Evolutionary conservation across 1,140 invertebrate genomes (phyloP).

Genomic region (Ceratosolen solmsi): DNA sequence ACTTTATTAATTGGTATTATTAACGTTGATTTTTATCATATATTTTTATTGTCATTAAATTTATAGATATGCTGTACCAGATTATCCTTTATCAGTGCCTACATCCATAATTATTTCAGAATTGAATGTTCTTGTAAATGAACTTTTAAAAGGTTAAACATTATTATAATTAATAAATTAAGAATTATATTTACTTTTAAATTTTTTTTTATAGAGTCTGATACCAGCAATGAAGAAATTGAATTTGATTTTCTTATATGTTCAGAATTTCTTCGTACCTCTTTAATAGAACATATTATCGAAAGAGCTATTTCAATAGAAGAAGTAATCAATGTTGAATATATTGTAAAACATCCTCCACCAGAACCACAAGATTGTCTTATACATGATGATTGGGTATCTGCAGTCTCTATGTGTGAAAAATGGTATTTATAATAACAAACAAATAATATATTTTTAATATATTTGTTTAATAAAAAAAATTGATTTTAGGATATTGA

Average conservation of each 20-base stretch:
- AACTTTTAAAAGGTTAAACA: conserved; percentile 80
- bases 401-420: conserved; percentile 82
- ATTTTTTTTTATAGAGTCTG: conserved; percentile 60
- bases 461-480: conserved; percentile 40
- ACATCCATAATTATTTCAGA: conserved; percentile 79
- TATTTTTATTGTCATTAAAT: conserved; percentile 26
- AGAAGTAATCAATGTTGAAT: conserved; percentile 89
- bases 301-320: conserved; percentile 82
- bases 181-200: conserved; percentile 30
- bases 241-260: conserved; percentile 93
- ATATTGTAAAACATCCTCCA: conserved; percentile 88
- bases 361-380: conserved; percentile 92
- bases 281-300: conserved; percentile 81
- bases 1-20: neutral
- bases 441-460: conserved; percentile 38
- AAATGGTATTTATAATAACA: conserved; percentile 78
- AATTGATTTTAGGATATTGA: conserved; percentile 82
- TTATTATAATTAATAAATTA: conserved; percentile 40
- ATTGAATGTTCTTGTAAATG: conserved; percentile 87
- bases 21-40: neutral
- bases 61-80: conserved; percentile 89
- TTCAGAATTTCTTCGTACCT: conserved; percentile 83
- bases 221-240: conserved; percentile 72
- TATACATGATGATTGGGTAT: conserved; percentile 97
- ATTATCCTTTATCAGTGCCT: conserved; percentile 87